Percentiles rank a stretch among this genome's conserved stretches.
Evolutionary conservation across 2,888 invertebrate species (phyloP).

Genomic region (Diaprepes abbreviatus): DNA sequence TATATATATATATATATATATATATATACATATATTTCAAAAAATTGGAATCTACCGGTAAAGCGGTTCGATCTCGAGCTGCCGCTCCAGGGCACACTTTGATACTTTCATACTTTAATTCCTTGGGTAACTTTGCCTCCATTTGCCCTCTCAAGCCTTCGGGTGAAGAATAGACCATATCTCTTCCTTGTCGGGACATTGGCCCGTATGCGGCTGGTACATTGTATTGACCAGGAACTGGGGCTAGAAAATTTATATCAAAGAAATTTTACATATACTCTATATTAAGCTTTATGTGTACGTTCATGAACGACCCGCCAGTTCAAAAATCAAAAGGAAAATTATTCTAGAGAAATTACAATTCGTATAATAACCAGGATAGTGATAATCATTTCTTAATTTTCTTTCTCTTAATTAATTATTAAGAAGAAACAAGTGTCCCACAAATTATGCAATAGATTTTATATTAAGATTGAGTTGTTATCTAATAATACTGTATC

Average conservation of each 20-base stretch:
- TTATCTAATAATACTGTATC: no score
- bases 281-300: no score
- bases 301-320: no score
- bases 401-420: no score
- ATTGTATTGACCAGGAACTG: constrained; percentile 39
- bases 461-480: no score
- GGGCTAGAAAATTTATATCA: neutral
- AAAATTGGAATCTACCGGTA: neutral
- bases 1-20: neutral
- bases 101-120: constrained; percentile 23
- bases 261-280: no score
- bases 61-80: constrained; percentile 3
- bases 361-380: no score
- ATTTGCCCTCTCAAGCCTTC: constrained; percentile 39
- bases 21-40: neutral
- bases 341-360: no score
- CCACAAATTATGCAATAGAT: no score
- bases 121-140: constrained; percentile 44
- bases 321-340: no score
- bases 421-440: no score
- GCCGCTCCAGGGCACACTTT: neutral
- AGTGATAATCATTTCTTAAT: no score
- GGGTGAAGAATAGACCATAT: constrained; percentile 44
- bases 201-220: constrained; percentile 45
- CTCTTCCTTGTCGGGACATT: constrained; percentile 41